Base-by-base conservation (phyloP, 2,888 invertebrate species). In the Dendrolimus houi region DNA sequence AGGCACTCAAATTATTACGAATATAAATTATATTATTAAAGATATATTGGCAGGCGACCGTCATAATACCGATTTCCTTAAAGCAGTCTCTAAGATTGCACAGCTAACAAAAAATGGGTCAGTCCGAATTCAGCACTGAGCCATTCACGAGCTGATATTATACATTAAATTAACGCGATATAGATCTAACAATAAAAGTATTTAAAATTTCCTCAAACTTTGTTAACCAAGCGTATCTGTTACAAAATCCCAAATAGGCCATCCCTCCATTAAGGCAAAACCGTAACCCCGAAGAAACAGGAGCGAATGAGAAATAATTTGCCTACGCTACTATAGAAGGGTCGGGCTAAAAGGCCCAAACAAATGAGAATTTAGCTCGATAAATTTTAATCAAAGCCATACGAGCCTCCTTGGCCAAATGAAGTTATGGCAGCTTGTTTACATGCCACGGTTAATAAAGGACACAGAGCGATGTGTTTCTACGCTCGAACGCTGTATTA, bases 381-480 rank as follows among this genome's bases (percentile, higher is more conserved):
- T 79, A 80, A 79, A 80, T 80, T 77, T 77, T 76, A 78, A 81
- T 81, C 74, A 79, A 69, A 70, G 64, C 64, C 62, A 62, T 55
- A 14, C 67, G 66, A 67, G 72, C 69, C 68, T 68, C 69, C 74
- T 65, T 62, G 59, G 67, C 60, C 64, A 73, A 74, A 74, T 73
- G 72, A 74, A 79, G 74, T 78, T 75, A 77, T 76, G 69, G 68
- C 62, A 55, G 57, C 55, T 62, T 68, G 74, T 74, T 74, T 72
- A 70, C 69, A 68, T 68, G 62, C 64, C 65, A 59, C 62, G 60
- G 63, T 66, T 70, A 68, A 66, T 69, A 69, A 64, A 62, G 63
- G 64, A 65, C 61, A 59, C 62, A 62, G 58, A 57, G 58, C 55
- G 56, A 59, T 55, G 55, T 57, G 41, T 57, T 63, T 58, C 57